phyloP scores from a whole-genome alignment of 2,113 vertebrate genomes.

The Pteruthius melanotis region DNA sequence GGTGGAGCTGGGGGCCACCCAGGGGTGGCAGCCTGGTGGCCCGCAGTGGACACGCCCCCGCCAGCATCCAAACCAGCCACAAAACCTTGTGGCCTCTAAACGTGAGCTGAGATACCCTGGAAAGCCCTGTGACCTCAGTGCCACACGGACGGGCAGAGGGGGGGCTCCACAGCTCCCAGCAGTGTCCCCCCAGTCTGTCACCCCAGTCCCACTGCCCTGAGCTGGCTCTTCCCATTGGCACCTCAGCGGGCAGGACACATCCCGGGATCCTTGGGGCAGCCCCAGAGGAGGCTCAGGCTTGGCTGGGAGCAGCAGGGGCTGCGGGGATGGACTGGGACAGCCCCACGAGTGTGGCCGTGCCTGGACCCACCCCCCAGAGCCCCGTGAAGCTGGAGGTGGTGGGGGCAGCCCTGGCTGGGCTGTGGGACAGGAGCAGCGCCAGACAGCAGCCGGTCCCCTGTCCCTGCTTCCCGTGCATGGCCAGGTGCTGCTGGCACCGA shows the following conservation, averaged over 20 bases:
- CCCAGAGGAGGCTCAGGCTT: background rate
- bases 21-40: background rate
- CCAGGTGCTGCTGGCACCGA: background rate
- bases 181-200: background rate
- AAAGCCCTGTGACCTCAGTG: accelerated
- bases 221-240: background rate
- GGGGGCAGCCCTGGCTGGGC: background rate
- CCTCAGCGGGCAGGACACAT: background rate
- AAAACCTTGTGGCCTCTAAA: background rate
- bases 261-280: background rate
- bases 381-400: background rate
- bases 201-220: background rate
- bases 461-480: background rate
- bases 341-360: accelerated
- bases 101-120: background rate
- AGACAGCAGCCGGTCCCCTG: background rate
- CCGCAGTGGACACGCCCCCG: background rate
- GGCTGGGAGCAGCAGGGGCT: too few relatives aligned
- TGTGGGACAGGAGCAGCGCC: background rate
- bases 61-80: accelerated
- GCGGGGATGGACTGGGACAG: background rate
- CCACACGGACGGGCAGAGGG: accelerated
- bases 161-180: background rate
- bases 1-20: background rate
- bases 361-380: background rate